Conservation (phyloP, 2,888 invertebrate species). For the Caenorhabditis auriculariae region DNA sequence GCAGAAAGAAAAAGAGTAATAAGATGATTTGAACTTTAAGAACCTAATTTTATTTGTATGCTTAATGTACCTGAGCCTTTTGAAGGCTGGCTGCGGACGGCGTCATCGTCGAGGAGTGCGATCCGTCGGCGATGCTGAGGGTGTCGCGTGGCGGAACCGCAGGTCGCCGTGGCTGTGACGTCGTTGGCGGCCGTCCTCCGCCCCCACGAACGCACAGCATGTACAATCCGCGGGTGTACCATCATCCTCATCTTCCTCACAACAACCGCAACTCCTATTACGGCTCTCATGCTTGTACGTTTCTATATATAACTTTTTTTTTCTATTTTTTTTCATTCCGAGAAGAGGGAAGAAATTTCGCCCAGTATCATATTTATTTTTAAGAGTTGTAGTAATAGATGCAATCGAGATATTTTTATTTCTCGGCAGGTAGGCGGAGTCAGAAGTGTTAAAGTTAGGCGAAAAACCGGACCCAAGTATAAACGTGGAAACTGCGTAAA, state of each 20-base stretch:
- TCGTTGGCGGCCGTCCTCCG: too few relatives aligned
- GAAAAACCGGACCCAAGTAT: too few relatives aligned
- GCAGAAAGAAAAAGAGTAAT: too few relatives aligned
- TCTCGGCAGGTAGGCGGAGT: too few relatives aligned
- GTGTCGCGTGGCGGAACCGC: constrained; percentile 24
- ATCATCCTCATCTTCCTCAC: too few relatives aligned
- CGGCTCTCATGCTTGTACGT: constrained; percentile 45
- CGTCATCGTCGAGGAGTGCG: constrained; percentile 46
- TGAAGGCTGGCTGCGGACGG: constrained; percentile 37
- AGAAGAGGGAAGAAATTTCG: too few relatives aligned
- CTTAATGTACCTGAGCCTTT: neutral
- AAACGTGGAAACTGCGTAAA: too few relatives aligned
- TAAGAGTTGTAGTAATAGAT: too few relatives aligned
- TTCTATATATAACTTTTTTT: neutral
- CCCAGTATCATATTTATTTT: too few relatives aligned
- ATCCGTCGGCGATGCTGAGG: constrained; percentile 28
- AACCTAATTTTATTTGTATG: neutral
- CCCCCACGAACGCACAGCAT: constrained; percentile 34
- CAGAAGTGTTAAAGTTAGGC: too few relatives aligned
- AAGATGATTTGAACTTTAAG: neutral
- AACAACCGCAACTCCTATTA: constrained; percentile 29
- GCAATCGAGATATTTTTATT: too few relatives aligned
- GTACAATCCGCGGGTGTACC: constrained; percentile 42
- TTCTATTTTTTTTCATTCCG: too few relatives aligned
- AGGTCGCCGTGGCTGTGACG: constrained; percentile 17